Percentiles rank a stretch among this genome's conserved stretches.
These are phyloP conservation scores for Galeruca laticollis DNA, from an alignment of 2,888 invertebrate species.

Conservation along the genomic window DNA sequence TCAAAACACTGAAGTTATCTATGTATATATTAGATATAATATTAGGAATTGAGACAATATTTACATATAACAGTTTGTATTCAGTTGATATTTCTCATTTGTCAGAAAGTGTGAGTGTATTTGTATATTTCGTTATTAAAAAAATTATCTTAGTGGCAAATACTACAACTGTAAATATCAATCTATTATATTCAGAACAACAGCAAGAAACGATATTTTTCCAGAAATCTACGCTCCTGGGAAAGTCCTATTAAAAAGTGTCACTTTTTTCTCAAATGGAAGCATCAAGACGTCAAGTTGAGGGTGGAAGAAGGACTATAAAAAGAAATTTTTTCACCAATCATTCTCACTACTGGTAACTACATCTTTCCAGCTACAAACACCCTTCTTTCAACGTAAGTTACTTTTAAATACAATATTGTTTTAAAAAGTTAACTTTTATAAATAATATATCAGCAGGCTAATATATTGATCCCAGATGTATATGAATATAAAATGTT, in stretches of 20 bases:
- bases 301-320: constrained; percentile 31
- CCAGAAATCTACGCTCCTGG: constrained; percentile 18
- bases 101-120: too few species aligned
- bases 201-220: background rate
- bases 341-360: constrained; percentile 20
- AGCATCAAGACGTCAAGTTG: constrained; percentile 15
- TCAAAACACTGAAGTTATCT: too few species aligned
- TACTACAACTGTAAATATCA: too few species aligned
- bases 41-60: too few species aligned
- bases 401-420: background rate
- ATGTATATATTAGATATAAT: too few species aligned
- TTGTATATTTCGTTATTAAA: too few species aligned
- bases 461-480: too few species aligned
- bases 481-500: too few species aligned
- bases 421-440: background rate
- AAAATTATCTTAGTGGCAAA: too few species aligned
- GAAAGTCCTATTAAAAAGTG: constrained; percentile 13
- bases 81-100: too few species aligned
- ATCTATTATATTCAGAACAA: background rate
- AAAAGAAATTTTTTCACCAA: constrained; percentile 19
- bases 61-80: too few species aligned
- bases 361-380: constrained; percentile 13
- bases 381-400: constrained; percentile 30
- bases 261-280: constrained; percentile 26
- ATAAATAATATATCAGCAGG: background rate